A percentile compares a stretch with the other conserved stretches of the same genome.
Conservation (phyloP, 2,888 invertebrate species). For the Salticus scenicus region DNA sequence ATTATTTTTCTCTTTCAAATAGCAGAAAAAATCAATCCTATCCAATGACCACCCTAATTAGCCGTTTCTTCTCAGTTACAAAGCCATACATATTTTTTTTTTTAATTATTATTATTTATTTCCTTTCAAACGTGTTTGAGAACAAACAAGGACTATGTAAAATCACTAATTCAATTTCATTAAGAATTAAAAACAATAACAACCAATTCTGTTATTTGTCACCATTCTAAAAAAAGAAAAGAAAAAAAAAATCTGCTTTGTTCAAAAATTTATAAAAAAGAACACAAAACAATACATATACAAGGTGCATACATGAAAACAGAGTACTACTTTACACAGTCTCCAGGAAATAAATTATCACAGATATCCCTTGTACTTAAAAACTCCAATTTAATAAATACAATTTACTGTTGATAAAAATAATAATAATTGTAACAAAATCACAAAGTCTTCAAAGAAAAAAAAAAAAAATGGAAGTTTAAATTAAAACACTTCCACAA, state of each 20-base stretch:
- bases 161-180: neutral
- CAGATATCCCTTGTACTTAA: slow-evolving; percentile 20
- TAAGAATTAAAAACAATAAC: neutral
- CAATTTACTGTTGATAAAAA: neutral
- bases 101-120: neutral
- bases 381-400: slow-evolving; percentile 9
- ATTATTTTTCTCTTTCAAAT: no score
- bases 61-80: no score
- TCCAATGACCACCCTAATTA: no score
- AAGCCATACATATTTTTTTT: no score
- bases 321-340: neutral
- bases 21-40: no score
- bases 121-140: neutral
- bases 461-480: neutral
- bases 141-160: neutral
- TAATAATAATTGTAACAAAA: slow-evolving; percentile 5
- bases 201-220: neutral
- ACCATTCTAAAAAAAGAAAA: neutral
- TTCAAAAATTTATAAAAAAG: slow-evolving; percentile 9
- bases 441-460: neutral
- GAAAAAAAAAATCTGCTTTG: slow-evolving; percentile 28
- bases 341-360: slow-evolving; percentile 28
- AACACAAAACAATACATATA: slow-evolving; percentile 15
- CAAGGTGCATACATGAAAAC: slow-evolving; percentile 11
- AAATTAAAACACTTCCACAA: neutral